Conservation (phyloP, 2,797 vertebrate species). For the Lophius americanus region DNA sequence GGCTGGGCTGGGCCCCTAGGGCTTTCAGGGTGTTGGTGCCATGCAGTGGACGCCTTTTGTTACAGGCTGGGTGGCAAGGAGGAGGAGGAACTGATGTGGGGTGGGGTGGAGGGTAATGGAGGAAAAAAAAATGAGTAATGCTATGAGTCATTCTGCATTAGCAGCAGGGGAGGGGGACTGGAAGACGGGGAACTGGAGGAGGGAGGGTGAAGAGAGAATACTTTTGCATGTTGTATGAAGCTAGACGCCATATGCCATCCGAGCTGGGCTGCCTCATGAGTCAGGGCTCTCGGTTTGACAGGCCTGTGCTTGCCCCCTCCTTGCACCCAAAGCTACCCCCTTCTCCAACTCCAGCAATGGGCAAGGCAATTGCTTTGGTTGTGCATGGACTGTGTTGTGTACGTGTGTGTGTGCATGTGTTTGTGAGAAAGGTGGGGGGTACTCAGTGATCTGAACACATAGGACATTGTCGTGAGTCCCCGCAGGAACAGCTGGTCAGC, state of each 20-base stretch:
- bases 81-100: slow-evolving; percentile 74
- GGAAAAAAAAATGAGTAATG: slow-evolving; percentile 88
- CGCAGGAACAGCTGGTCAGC: slow-evolving; percentile 98
- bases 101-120: slow-evolving; percentile 15
- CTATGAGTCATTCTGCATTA: slow-evolving; percentile 98
- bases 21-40: slow-evolving; percentile 76
- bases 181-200: slow-evolving; percentile 46
- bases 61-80: slow-evolving; percentile 74
- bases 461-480: slow-evolving; percentile 94
- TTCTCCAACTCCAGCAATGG: slow-evolving; percentile 82
- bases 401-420: slow-evolving; percentile 11
- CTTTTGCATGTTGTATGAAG: slow-evolving; percentile 99
- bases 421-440: slow-evolving; percentile 57
- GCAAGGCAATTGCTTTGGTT: slow-evolving; percentile 84
- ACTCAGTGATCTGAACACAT: slow-evolving; percentile 92
- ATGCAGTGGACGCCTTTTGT: slow-evolving; percentile 93
- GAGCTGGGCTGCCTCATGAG: slow-evolving; percentile 88
- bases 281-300: slow-evolving; percentile 88
- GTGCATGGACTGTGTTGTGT: slow-evolving; percentile 58
- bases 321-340: slow-evolving; percentile 51
- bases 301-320: slow-evolving; percentile 79
- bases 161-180: slow-evolving; percentile 76
- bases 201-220: slow-evolving; percentile 80
- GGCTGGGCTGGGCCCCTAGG: slow-evolving; percentile 78
- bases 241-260: slow-evolving; percentile 99